These are phyloP conservation scores for Turnix velox DNA, from an alignment of 2,113 vertebrate genomes.

Conservation along the genomic window DNA sequence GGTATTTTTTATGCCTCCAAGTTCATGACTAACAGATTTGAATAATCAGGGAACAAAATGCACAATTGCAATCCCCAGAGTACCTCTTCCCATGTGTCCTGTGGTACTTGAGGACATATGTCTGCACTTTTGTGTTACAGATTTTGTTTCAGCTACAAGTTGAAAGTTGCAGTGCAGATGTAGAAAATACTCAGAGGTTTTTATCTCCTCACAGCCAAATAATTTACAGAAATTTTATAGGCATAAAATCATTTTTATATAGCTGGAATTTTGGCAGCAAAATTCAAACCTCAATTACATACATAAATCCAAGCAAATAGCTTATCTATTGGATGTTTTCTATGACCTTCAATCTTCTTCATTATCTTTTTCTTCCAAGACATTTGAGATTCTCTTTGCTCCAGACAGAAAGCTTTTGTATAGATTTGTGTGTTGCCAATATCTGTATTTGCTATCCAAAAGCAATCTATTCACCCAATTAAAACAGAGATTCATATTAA, in stretches of 20 bases:
- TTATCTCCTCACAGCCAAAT: neutral
- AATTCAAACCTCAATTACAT: neutral
- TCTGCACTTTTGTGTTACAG: neutral
- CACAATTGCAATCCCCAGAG: neutral
- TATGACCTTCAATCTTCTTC: neutral
- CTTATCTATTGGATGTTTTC: neutral
- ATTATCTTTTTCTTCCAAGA: neutral
- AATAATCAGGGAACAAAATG: neutral
- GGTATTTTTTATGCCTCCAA: neutral
- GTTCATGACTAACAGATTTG: neutral
- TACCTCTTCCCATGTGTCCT: neutral
- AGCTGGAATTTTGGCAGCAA: neutral
- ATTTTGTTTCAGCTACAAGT: neutral
- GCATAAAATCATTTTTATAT: neutral
- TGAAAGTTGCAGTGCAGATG: neutral
- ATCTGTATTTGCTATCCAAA: neutral
- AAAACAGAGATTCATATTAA: neutral
- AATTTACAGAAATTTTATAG: neutral
- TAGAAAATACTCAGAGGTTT: neutral
- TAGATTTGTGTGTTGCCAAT: neutral
- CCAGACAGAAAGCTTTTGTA: neutral
- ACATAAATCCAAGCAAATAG: neutral
- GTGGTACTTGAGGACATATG: fast-evolving
- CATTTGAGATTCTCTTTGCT: neutral
- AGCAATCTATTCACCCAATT: neutral